phyloP scores from a whole-genome alignment of 2,113 vertebrate genomes.

The Anarrhichthys ocellatus region DNA sequence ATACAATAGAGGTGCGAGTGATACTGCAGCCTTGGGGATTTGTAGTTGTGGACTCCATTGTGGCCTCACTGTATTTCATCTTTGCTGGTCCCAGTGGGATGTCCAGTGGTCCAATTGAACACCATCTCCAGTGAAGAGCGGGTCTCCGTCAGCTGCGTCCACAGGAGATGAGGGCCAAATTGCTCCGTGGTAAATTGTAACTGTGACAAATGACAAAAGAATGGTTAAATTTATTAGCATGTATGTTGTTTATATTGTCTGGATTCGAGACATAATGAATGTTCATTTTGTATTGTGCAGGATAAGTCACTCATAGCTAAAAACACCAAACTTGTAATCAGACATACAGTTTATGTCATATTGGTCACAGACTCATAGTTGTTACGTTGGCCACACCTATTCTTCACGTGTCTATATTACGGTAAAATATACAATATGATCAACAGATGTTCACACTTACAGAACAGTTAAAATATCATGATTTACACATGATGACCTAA shows the following conservation, averaged over 20 bases:
- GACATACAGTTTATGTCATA: not conserved
- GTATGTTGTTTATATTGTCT: slow-evolving; percentile 3
- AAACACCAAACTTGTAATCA: not conserved
- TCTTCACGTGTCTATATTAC: not conserved
- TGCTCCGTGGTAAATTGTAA: slow-evolving; percentile 43
- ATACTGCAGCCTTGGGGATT: slow-evolving; percentile 75
- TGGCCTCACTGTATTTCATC: slow-evolving; percentile 75
- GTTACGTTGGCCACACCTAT: not conserved
- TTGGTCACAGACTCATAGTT: not conserved
- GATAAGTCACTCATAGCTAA: not conserved
- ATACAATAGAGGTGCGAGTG: slow-evolving; percentile 67
- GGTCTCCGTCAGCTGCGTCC: slow-evolving; percentile 62
- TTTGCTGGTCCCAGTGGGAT: slow-evolving; percentile 70
- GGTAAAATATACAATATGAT: not conserved
- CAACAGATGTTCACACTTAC: slow-evolving; percentile 1
- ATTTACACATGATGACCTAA: not conserved
- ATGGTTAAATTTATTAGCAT: slow-evolving; percentile 20
- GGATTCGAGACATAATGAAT: not conserved
- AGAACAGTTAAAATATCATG: not conserved
- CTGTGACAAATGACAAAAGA: slow-evolving; percentile 35
- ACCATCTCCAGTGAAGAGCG: slow-evolving; percentile 41
- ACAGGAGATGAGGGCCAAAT: slow-evolving; percentile 29
- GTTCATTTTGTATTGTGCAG: not conserved
- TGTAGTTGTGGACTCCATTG: slow-evolving; percentile 74
- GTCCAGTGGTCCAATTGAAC: slow-evolving; percentile 76